These are phyloP conservation scores for Sciurus carolinensis DNA, from an alignment of 2,797 vertebrate genomes.

Conservation along the genomic window DNA sequence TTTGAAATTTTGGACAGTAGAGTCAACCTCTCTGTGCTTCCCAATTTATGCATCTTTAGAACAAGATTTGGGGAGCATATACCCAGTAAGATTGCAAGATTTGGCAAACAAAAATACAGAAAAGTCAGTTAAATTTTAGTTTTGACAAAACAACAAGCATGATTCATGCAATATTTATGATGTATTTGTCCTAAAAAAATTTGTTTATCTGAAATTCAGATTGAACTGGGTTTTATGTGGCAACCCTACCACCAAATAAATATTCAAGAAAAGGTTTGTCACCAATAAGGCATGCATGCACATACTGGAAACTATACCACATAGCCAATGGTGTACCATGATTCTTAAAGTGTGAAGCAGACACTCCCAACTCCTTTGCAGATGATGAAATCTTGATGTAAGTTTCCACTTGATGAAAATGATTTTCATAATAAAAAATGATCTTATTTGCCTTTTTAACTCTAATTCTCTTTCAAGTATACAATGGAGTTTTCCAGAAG, in stretches of 20 bases:
- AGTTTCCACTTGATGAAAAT: neutral
- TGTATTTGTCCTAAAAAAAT: neutral
- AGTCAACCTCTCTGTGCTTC: neutral
- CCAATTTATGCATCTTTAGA: neutral
- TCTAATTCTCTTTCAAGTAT: neutral
- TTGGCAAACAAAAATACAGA: constrained; percentile 52
- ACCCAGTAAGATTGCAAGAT: neutral
- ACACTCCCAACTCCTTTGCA: neutral
- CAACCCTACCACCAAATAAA: neutral
- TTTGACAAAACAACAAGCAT: neutral
- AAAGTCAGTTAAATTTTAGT: constrained; percentile 16
- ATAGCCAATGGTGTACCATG: fast-evolving
- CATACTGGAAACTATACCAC: fast-evolving
- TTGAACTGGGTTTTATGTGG: neutral
- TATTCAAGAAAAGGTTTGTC: neutral
- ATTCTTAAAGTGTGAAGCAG: neutral
- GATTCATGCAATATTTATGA: neutral
- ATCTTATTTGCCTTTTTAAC: neutral
- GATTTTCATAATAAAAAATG: neutral
- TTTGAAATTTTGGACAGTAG: neutral
- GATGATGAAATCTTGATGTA: neutral
- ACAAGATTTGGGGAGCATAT: neutral
- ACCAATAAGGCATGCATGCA: neutral
- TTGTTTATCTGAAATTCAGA: neutral
- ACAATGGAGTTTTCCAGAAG: neutral